Evolutionary conservation across 2,113 vertebrate genomes (phyloP).

Genomic region (Erpornis zantholeuca): DNA sequence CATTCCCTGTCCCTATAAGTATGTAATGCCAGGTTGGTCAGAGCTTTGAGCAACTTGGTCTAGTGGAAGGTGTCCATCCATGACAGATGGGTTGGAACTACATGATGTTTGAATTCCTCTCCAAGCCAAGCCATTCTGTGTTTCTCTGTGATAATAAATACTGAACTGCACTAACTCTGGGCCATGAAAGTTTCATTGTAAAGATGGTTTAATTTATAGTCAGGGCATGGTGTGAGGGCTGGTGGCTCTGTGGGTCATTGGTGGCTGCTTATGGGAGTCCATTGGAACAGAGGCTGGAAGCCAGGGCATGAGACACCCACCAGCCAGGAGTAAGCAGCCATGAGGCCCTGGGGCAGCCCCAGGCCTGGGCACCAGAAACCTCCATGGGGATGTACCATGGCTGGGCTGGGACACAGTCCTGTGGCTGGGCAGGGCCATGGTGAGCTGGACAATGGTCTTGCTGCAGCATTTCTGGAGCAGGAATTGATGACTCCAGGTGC

Average conservation of each 20-base stretch:
- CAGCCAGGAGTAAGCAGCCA: not conserved
- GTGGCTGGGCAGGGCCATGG: rapidly evolving
- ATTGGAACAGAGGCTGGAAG: not conserved
- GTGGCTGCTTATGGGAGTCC: not conserved
- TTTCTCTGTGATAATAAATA: not conserved
- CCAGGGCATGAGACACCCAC: too few relatives aligned
- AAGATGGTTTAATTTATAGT: rapidly evolving
- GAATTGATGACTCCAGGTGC: rapidly evolving
- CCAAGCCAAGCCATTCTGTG: not conserved
- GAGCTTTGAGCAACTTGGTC: not conserved
- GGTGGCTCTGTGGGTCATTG: rapidly evolving
- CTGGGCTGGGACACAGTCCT: rapidly evolving
- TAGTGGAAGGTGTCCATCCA: rapidly evolving
- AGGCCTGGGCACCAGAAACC: not conserved
- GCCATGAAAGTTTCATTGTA: not conserved
- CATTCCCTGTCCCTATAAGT: not conserved
- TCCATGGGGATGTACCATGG: not conserved
- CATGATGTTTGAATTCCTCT: not conserved
- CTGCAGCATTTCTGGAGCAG: not conserved
- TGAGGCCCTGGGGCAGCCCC: not conserved
- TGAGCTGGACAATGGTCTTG: not conserved
- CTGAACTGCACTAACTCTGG: not conserved
- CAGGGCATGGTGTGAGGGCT: not conserved
- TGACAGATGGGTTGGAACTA: not conserved
- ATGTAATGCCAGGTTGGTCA: not conserved